Percentiles rank a stretch among this genome's conserved stretches.
These are phyloP conservation scores for Tupiocoris notatus DNA, from an alignment of 2,888 invertebrate genomes.

Conservation along the genomic window DNA sequence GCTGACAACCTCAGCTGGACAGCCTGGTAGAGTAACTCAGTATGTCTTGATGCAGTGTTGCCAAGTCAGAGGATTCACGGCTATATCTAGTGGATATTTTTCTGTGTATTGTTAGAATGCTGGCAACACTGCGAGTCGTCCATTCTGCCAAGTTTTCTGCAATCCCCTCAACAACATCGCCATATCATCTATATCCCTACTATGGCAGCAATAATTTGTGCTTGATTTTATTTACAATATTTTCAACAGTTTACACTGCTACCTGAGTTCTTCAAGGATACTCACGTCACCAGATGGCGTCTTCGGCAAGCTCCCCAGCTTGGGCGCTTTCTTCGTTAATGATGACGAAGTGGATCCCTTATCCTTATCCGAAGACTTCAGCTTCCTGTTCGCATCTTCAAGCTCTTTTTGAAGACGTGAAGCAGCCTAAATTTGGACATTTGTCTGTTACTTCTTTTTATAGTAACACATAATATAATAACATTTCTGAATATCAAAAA, in stretches of 20 bases:
- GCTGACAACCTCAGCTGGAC: too few species aligned
- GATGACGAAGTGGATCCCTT: conserved; percentile 50
- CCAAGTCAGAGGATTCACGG: too few species aligned
- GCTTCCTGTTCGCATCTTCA: conserved; percentile 64
- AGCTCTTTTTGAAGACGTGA: conserved; percentile 68
- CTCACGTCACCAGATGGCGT: conserved; percentile 63
- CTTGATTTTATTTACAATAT: not conserved
- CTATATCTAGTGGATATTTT: not conserved
- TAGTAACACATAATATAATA: not conserved
- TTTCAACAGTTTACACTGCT: too few species aligned
- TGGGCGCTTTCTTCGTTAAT: conserved; percentile 61
- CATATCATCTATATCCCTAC: too few species aligned
- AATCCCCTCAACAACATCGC: too few species aligned
- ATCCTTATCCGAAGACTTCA: conserved; percentile 54
- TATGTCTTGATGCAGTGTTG: too few species aligned
- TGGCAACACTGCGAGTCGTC: not conserved
- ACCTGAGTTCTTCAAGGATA: too few species aligned
- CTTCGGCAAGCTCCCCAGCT: conserved; percentile 60
- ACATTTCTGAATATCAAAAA: not conserved
- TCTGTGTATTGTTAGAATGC: not conserved
- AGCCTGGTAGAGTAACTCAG: too few species aligned
- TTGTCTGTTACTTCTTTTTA: not conserved
- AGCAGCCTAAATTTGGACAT: conserved; percentile 53
- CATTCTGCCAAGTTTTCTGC: not conserved
- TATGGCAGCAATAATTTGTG: too few species aligned